Conservation (phyloP, 2,113 vertebrate species). For the Geococcyx californianus region DNA sequence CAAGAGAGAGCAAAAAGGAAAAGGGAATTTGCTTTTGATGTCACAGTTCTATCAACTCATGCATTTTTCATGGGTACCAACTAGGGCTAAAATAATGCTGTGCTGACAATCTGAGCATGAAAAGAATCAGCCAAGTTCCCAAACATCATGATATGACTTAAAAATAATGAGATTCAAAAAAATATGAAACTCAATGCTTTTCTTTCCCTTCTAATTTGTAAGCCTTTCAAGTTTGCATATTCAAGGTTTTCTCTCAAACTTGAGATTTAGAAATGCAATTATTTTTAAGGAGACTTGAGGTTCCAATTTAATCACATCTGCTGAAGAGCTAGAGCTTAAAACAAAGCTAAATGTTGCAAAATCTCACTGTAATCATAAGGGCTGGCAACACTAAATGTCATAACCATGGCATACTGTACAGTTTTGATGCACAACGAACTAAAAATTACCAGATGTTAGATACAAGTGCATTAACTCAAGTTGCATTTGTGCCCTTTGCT, state of each 20-base stretch:
- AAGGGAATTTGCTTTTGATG: slow-evolving; percentile 63
- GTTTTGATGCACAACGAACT: neutral
- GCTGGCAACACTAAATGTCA: neutral
- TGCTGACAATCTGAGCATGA: neutral
- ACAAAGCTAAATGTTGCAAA: slow-evolving; percentile 17
- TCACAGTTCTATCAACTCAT: slow-evolving; percentile 64
- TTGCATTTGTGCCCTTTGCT: neutral
- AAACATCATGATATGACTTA: neutral
- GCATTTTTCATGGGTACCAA: slow-evolving; percentile 66
- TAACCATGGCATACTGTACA: neutral
- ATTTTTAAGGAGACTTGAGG: neutral
- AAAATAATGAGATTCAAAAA: neutral
- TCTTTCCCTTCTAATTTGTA: neutral
- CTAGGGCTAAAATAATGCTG: slow-evolving; percentile 47
- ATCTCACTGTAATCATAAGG: neutral
- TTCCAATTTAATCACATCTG: neutral
- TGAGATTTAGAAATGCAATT: neutral
- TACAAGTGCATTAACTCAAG: neutral
- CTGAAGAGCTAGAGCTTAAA: neutral
- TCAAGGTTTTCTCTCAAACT: neutral
- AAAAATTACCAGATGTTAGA: slow-evolving; percentile 15
- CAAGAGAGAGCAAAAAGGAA: slow-evolving; percentile 48
- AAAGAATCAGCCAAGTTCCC: neutral
- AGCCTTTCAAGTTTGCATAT: neutral
- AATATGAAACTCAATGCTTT: neutral